phyloP scores from a whole-genome alignment of 1,140 invertebrate species.

The Samia ricini region DNA sequence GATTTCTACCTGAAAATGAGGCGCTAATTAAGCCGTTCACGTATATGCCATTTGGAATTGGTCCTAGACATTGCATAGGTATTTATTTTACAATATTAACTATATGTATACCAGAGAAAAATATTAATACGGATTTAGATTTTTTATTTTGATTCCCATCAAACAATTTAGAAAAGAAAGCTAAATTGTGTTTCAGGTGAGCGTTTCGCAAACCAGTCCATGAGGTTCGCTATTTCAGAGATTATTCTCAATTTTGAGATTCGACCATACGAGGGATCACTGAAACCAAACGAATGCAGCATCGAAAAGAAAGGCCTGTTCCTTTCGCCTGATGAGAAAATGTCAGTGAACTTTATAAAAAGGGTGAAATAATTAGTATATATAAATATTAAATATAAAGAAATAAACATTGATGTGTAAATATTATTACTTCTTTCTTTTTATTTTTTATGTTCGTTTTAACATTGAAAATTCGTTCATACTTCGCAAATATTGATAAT shows the following conservation, averaged over 20 bases:
- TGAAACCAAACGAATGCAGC: slow-evolving; percentile 21
- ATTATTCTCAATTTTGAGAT: slow-evolving; percentile 28
- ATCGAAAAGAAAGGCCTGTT: slow-evolving; percentile 27
- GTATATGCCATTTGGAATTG: slow-evolving; percentile 82
- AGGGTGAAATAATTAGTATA: too few relatives aligned
- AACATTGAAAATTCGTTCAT: too few relatives aligned
- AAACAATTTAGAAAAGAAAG: neutral
- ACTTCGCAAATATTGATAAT: too few relatives aligned
- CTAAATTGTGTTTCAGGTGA: slow-evolving; percentile 22
- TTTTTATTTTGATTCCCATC: too few relatives aligned
- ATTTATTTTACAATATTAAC: slow-evolving; percentile 9
- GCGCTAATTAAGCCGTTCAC: slow-evolving; percentile 36
- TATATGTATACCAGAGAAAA: too few relatives aligned
- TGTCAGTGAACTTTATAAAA: slow-evolving; percentile 6
- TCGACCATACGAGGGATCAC: slow-evolving; percentile 11
- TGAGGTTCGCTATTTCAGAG: slow-evolving; percentile 16
- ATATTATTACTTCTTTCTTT: too few relatives aligned
- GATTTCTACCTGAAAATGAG: slow-evolving; percentile 73
- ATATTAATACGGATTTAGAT: too few relatives aligned
- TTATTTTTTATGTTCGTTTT: too few relatives aligned
- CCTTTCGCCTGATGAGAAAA: slow-evolving; percentile 17
- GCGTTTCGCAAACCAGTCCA: slow-evolving; percentile 25
- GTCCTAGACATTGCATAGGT: slow-evolving; percentile 82
- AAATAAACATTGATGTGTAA: too few relatives aligned
- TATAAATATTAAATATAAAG: too few relatives aligned